A percentile compares a stretch with the other conserved stretches of the same genome.
phyloP scores from a whole-genome alignment of 2,113 vertebrate species.

The Zosterops hypoxanthus region DNA sequence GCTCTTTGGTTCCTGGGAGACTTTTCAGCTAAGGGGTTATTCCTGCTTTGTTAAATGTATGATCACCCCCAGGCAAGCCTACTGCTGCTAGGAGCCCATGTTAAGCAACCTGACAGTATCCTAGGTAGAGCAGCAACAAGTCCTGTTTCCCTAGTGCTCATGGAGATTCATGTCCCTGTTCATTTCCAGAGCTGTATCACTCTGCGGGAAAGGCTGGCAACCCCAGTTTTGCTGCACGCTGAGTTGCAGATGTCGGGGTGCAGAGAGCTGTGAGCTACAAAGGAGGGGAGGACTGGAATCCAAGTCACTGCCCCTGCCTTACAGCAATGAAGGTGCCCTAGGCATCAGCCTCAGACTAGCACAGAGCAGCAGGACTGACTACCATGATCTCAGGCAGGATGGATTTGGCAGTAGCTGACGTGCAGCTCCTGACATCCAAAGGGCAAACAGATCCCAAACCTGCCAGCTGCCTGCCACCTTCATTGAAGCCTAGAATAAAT shows the following conservation, averaged over 20 bases:
- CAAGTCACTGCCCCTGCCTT: not conserved
- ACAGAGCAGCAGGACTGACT: not conserved
- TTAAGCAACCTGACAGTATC: not conserved
- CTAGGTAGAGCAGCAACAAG: not conserved
- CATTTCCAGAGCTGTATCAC: not conserved
- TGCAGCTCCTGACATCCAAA: not conserved
- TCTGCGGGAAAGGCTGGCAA: not conserved
- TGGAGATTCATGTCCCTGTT: not conserved
- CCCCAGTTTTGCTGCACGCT: not conserved
- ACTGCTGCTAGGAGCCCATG: not conserved
- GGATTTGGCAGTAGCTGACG: not conserved
- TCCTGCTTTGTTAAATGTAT: not conserved
- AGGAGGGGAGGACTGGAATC: not conserved
- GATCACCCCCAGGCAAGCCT: not conserved
- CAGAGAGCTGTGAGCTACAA: not conserved
- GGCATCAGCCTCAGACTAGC: not conserved
- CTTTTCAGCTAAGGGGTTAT: not conserved
- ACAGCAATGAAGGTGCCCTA: rapidly evolving
- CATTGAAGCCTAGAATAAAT: not conserved
- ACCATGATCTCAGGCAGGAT: not conserved
- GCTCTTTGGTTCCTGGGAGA: not conserved
- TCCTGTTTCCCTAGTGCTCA: not conserved
- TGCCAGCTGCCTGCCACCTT: not conserved
- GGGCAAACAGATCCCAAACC: not conserved
- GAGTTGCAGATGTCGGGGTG: not conserved